Evolutionary conservation across 2,888 invertebrate genomes (phyloP), one percentile per base, ranked within the genome.

Genomic region (Gastrophysa polygoni): DNA sequence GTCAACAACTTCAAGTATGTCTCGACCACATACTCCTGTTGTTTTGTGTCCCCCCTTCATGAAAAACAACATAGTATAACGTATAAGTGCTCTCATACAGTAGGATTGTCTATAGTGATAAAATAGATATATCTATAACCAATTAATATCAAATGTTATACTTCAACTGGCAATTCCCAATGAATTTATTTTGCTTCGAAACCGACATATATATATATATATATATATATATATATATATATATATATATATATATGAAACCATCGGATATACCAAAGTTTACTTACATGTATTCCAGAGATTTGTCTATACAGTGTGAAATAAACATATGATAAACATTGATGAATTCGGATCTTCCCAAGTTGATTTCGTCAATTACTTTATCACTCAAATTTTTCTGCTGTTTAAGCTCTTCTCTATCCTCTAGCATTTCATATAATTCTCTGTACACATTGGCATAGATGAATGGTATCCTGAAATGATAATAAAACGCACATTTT

Each of bases 361-460:
- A 58, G 44, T 76, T 77, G 11, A 80, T 73, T 65, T 75, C 72
- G 34, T 78, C 74, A 44, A 74, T 72, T 16, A 80, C 73, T 56
- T 70, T 68, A 17, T 68, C 63, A 57, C 72, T 72, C 4, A 77
- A 59, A n/a, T 68, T 68, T 38, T 68, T 59, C 59, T 77, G 68
- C 7, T 61, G 47, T 48, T 71, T 63, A 20, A 74, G 24, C 59
- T 78, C 75, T 50, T 71, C 70, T 59, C 75, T 67, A 43, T 66
- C 70, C 52, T 72, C 68, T 49, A 80, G 59, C 55, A 75, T 85
- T 73, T 88, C 87, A 76, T 90, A 90, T 61, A 95, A 77, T 69
- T 86, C 84, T 11, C 91, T 89, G 68, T 93, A 85, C 4, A 90
- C 88, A 70, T 85, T 86, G 69, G 92, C 91, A 80, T 95, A 95